Conservation (phyloP, 2,888 invertebrate genomes). For the Agrochola circellaris region DNA sequence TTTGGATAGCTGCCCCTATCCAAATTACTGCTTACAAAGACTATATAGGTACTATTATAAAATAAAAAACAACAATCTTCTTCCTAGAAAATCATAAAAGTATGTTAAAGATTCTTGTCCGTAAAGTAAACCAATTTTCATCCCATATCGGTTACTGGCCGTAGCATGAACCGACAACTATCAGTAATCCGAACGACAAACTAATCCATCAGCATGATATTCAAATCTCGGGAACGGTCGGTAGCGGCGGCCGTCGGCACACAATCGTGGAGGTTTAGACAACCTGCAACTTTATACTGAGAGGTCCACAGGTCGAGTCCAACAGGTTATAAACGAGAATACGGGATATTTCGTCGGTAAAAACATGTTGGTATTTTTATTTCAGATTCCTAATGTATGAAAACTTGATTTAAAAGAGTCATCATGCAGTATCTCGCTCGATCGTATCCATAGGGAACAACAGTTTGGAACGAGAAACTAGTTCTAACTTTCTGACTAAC, state of each 20-base stretch:
- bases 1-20: too few species aligned
- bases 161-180: constrained; percentile 41
- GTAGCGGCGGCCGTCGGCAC: constrained; percentile 36
- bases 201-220: constrained; percentile 67
- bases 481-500: neutral
- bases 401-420: neutral
- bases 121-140: constrained; percentile 45
- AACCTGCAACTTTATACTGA: constrained; percentile 56
- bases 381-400: neutral
- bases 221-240: constrained; percentile 51
- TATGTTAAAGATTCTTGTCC: neutral
- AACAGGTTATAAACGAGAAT: constrained; percentile 38
- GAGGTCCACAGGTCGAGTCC: constrained; percentile 35
- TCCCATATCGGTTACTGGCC: constrained; percentile 14
- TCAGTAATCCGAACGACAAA: constrained; percentile 59
- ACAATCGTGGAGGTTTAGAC: constrained; percentile 46
- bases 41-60: too few species aligned
- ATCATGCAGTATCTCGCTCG: neutral
- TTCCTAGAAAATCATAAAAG: constrained; percentile 1
- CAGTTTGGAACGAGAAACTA: neutral
- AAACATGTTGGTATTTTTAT: neutral
- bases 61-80: neutral
- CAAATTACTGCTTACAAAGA: too few species aligned
- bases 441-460: neutral
- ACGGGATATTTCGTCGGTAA: neutral